phyloP scores from a whole-genome alignment of 2,113 vertebrate genomes.

The Strigops habroptila region DNA sequence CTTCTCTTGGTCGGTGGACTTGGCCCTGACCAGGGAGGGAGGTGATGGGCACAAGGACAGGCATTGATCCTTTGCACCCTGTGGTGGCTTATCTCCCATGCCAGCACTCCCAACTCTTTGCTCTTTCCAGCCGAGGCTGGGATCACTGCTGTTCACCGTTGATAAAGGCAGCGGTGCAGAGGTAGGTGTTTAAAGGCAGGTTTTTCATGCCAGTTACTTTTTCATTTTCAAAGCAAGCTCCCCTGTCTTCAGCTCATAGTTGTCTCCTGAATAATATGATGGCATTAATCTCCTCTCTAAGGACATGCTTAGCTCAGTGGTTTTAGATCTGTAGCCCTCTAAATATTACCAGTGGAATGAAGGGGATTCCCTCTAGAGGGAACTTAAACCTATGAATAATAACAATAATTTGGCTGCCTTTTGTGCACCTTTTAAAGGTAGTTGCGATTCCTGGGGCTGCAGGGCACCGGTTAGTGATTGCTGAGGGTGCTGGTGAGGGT shows the following conservation, averaged over 20 bases:
- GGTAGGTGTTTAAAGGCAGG: neutral
- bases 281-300: slow-evolving; percentile 27
- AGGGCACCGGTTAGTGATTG: rapidly evolving
- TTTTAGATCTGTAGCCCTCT: slow-evolving; percentile 36
- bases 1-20: neutral
- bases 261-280: slow-evolving; percentile 21
- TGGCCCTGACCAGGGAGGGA: neutral
- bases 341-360: neutral
- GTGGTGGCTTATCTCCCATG: neutral
- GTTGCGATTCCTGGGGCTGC: neutral
- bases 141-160: neutral
- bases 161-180: neutral
- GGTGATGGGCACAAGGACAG: neutral
- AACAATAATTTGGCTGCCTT: neutral
- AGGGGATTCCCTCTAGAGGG: slow-evolving; percentile 15
- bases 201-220: neutral
- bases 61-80: neutral
- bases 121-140: neutral
- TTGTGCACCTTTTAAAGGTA: neutral
- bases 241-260: neutral
- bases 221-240: slow-evolving; percentile 9
- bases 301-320: neutral
- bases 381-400: slow-evolving; percentile 25
- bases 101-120: neutral
- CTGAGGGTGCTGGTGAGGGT: neutral